Percentiles rank a stretch among this genome's conserved stretches.
Evolutionary conservation across 37 sponge, comb jelly and placozoan species (phyloP).

Genomic region (Cliona cf. orientalis): DNA sequence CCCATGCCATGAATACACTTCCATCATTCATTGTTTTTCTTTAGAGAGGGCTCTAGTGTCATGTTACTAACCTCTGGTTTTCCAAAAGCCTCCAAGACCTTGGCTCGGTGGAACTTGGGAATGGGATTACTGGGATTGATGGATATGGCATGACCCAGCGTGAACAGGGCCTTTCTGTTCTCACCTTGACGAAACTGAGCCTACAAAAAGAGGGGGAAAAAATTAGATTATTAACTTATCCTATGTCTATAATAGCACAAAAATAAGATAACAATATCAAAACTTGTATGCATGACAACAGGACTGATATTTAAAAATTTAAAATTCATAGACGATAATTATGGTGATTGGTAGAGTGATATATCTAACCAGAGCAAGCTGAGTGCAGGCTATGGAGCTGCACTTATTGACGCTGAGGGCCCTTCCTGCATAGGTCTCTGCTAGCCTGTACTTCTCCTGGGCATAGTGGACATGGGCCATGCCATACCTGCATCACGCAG

Average conservation of each 20-base stretch:
- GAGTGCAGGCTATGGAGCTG: slow-evolving; percentile 75
- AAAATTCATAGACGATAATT: too few species aligned
- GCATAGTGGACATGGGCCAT: slow-evolving; percentile 83
- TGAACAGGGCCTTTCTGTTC: slow-evolving; percentile 59
- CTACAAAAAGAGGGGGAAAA: slow-evolving; percentile 17
- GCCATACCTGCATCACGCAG: slow-evolving; percentile 70
- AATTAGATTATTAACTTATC: not conserved
- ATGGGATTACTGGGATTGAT: slow-evolving; percentile 66
- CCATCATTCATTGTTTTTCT: not conserved
- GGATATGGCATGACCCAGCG: slow-evolving; percentile 61
- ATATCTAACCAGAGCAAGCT: slow-evolving; percentile 83
- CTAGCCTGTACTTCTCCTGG: slow-evolving; percentile 85
- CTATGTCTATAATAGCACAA: not conserved
- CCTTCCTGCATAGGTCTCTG: slow-evolving; percentile 61
- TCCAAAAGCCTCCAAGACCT: slow-evolving; percentile 29
- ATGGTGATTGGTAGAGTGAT: too few species aligned
- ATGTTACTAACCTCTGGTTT: slow-evolving; percentile 29
- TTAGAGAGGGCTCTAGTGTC: too few species aligned
- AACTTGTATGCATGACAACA: not conserved
- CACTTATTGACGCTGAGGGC: slow-evolving; percentile 82
- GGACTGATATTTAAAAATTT: too few species aligned
- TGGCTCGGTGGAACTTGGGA: slow-evolving; percentile 59
- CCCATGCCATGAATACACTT: not conserved
- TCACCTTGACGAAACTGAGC: slow-evolving; percentile 50
- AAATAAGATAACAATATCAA: not conserved